Conservation (phyloP, 2,888 invertebrate genomes). For the Noctua janthina region DNA sequence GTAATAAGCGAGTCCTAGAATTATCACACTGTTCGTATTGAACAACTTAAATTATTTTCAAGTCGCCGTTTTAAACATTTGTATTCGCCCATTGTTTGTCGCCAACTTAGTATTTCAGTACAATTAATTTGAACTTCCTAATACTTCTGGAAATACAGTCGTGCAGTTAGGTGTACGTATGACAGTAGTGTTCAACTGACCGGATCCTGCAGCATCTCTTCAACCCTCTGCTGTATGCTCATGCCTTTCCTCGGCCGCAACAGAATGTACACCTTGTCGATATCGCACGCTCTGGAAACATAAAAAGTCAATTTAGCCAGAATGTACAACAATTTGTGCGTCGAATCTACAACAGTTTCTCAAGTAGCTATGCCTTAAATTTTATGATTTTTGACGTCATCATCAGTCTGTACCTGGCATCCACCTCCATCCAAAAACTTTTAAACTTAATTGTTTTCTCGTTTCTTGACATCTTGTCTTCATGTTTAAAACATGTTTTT, state of each 20-base stretch:
- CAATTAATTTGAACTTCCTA: not conserved
- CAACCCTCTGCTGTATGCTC: slow-evolving; percentile 60
- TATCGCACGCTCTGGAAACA: slow-evolving; percentile 76
- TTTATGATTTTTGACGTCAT: not conserved
- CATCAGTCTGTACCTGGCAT: no score
- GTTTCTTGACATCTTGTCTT: slow-evolving; percentile 21
- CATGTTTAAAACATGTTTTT: slow-evolving; percentile 11
- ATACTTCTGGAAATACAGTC: not conserved
- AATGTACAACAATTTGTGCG: not conserved
- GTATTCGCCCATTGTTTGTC: no score
- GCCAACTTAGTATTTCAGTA: no score
- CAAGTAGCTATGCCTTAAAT: no score
- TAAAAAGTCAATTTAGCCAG: not conserved
- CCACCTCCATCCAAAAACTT: slow-evolving; percentile 16
- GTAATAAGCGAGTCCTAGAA: no score
- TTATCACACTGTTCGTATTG: no score
- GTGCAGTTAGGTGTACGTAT: not conserved
- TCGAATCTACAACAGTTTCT: no score
- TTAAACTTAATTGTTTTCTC: slow-evolving; percentile 46
- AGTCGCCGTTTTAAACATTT: no score
- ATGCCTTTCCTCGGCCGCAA: slow-evolving; percentile 67
- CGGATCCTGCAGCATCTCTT: slow-evolving; percentile 67
- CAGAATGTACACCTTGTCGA: slow-evolving; percentile 65
- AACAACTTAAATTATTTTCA: no score
- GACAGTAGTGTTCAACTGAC: slow-evolving; percentile 50